A percentile compares a stretch with the other conserved stretches of the same genome.
phyloP scores from a whole-genome alignment of 2,888 invertebrate genomes.

The Tethea ocularis region DNA sequence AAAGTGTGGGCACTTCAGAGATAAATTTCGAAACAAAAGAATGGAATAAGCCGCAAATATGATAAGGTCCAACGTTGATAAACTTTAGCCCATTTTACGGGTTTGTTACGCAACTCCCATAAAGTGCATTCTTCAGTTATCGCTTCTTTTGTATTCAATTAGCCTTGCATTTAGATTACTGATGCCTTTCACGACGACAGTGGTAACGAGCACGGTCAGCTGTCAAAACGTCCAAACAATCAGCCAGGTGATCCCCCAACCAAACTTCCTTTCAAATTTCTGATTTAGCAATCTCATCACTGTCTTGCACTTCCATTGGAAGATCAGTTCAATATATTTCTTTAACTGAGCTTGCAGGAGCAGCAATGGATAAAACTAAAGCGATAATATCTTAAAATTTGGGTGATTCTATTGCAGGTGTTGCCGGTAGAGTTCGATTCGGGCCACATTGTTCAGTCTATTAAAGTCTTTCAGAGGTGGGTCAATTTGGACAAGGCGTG shows the following conservation, averaged over 20 bases:
- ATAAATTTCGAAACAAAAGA: slow-evolving; percentile 46
- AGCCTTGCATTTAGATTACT: slow-evolving; percentile 80
- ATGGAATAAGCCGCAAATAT: slow-evolving; percentile 51
- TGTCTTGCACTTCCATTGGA: slow-evolving; percentile 26
- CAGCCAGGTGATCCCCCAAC: slow-evolving; percentile 54
- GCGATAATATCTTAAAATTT: slow-evolving; percentile 27
- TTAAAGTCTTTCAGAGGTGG: slow-evolving; percentile 77
- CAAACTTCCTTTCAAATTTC: slow-evolving; percentile 16
- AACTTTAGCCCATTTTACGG: slow-evolving; percentile 28
- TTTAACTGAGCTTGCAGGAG: neutral
- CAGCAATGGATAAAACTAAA: slow-evolving; percentile 37
- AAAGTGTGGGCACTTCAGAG: slow-evolving; percentile 34
- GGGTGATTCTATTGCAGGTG: slow-evolving; percentile 28
- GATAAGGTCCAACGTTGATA: slow-evolving; percentile 31
- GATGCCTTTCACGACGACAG: slow-evolving; percentile 81
- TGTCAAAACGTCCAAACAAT: slow-evolving; percentile 83
- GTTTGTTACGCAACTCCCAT: slow-evolving; percentile 54
- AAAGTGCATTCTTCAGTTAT: slow-evolving; percentile 78
- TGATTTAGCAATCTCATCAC: slow-evolving; percentile 18
- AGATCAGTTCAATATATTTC: slow-evolving; percentile 3
- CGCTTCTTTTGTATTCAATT: slow-evolving; percentile 82
- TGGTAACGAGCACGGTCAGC: slow-evolving; percentile 82
- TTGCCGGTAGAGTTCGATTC: slow-evolving; percentile 55
- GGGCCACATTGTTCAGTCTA: slow-evolving; percentile 74
- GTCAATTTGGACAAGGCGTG: slow-evolving; percentile 72